Percentiles rank a stretch among this genome's conserved stretches.
Conservation (phyloP, 2,797 vertebrate species). For the Phaenicophaeus curvirostris region DNA sequence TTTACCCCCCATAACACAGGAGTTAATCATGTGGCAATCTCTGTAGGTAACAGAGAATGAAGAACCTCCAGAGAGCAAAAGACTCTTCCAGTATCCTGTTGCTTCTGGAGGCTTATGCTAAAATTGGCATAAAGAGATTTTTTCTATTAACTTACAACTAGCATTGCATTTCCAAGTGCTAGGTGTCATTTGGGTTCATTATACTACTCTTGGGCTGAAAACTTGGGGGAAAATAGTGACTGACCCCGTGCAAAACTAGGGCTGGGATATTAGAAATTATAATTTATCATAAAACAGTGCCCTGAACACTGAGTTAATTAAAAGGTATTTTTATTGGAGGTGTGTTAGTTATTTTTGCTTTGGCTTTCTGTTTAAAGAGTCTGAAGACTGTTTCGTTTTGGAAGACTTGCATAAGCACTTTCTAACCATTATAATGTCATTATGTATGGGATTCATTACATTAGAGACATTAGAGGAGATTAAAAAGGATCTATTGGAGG, state of each 20-base stretch:
- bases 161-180: neutral
- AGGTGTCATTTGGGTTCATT: neutral
- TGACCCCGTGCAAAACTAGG: neutral
- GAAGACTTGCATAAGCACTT: constrained; percentile 61
- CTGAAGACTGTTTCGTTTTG: constrained; percentile 47
- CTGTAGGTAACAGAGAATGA: neutral
- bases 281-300: constrained; percentile 24
- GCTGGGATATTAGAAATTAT: neutral
- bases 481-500: constrained; percentile 59
- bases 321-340: constrained; percentile 16
- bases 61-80: neutral
- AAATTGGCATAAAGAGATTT: neutral
- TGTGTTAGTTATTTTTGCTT: constrained; percentile 7
- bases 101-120: neutral
- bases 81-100: neutral
- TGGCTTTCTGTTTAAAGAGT: constrained; percentile 34
- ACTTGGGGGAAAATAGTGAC: neutral
- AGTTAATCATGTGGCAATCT: neutral
- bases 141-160: neutral
- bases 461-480: constrained; percentile 63
- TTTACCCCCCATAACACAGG: neutral
- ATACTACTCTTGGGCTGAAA: neutral
- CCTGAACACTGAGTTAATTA: constrained; percentile 42
- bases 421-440: constrained; percentile 56
- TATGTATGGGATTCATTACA: constrained; percentile 61